phyloP scores from a whole-genome alignment of 2,888 invertebrate species.

The Rhingia rostrata region DNA sequence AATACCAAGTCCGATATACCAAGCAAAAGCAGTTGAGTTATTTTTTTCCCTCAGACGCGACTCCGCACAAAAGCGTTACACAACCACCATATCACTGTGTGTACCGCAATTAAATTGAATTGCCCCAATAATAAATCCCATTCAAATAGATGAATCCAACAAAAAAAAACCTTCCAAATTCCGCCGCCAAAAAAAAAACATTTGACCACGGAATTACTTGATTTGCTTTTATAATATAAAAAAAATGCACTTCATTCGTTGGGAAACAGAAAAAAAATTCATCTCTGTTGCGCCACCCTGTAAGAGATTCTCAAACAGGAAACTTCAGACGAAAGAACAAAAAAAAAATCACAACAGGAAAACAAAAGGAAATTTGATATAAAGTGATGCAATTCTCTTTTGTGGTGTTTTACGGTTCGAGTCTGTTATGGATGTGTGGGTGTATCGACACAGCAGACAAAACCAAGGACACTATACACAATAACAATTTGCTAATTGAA shows the following conservation, averaged over 20 bases:
- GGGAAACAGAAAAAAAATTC: conserved; percentile 9
- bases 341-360: background rate
- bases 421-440: conserved; percentile 21
- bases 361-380: conserved; percentile 51
- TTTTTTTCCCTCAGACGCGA: background rate
- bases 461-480: conserved; percentile 25
- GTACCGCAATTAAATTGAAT: conserved; percentile 10
- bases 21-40: too few species aligned
- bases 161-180: background rate
- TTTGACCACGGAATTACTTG: background rate
- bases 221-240: background rate
- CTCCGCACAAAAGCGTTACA: background rate
- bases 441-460: conserved; percentile 6
- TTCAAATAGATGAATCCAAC: conserved; percentile 4
- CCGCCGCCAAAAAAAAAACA: background rate
- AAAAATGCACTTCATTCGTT: conserved; percentile 18
- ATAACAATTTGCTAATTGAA: conserved; percentile 61
- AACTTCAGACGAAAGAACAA: background rate
- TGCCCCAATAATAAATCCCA: background rate
- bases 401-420: conserved; percentile 24
- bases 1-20: too few species aligned
- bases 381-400: conserved; percentile 63
- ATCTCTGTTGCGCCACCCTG: too few species aligned
- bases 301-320: too few species aligned
- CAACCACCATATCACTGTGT: background rate